phyloP scores from a whole-genome alignment of 2,113 vertebrate species.

The Cricetomys ansorgei region DNA sequence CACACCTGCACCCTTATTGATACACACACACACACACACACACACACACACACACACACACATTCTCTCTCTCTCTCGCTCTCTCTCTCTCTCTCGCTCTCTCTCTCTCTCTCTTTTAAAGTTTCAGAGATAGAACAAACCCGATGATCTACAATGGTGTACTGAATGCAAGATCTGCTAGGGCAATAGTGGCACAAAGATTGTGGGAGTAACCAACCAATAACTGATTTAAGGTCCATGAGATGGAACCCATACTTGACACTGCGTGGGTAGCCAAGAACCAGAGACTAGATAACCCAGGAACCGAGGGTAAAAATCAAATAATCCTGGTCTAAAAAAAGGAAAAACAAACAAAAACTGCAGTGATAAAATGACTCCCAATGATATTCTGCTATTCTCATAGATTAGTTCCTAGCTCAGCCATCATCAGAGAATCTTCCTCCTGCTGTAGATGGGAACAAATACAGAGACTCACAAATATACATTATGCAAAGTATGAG shows the following conservation, averaged over 20 bases:
- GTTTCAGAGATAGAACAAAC: neutral
- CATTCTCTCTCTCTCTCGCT: too few species aligned
- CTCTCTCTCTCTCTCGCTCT: too few species aligned
- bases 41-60: neutral
- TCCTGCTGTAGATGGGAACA: neutral
- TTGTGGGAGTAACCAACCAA: too few species aligned
- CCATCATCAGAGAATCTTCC: neutral
- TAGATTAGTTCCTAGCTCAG: neutral
- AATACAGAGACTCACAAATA: neutral
- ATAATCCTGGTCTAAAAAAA: neutral
- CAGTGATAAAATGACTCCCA: neutral
- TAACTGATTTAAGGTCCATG: neutral
- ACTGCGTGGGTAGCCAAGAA: neutral
- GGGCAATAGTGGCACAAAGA: neutral
- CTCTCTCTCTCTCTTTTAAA: too few species aligned
- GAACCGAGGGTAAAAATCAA: neutral
- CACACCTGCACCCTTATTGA: neutral
- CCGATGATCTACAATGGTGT: neutral
- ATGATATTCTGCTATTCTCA: neutral
- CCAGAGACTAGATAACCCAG: neutral
- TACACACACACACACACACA: too few species aligned
- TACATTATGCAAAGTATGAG: neutral
- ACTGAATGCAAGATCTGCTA: neutral
- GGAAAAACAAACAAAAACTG: neutral
- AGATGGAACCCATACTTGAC: neutral